Evolutionary conservation across 2,888 invertebrate species (phyloP), one percentile per base, ranked within the genome.

Genomic region (Amblyjoppa proteus): DNA sequence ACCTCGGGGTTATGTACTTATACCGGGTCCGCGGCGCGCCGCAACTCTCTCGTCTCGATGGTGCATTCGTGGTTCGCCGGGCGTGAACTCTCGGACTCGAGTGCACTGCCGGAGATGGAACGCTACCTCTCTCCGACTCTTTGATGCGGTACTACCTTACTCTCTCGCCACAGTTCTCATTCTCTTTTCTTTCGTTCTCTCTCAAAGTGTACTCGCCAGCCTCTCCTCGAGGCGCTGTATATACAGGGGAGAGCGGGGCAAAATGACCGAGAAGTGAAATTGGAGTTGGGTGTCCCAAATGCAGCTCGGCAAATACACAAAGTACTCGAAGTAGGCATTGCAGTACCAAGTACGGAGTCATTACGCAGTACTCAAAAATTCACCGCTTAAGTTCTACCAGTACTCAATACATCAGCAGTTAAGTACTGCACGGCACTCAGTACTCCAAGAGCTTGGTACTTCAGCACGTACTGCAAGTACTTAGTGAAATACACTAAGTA

Each of bases 1-100:
- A 89, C 89, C 88, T 89, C 86, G 82, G 85, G 89, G 87, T 89
- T 89, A 88, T 88, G 88, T 87, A 89, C 84, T 88, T 88, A 87
- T 69, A 70, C 51, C 70, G 68, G 53, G 53, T 77, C 68, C 41
- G 41, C 77, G 28, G 56, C 77, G 68, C 68, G 68, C 41, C 16
- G 41, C 75, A 61, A 45, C 64, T 76, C 75, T 64, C 73, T 77
- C 82, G 76, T 81, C 83, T 87, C 83, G 85, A 88, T 80, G 83
- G 74, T 70, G 82, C 85, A 88, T 86, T 88, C 89, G 74, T 87
- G 86, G 80, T 87, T 88, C 88, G 88, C 85, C 78, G 84, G 84
- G 56, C 75, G 74, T 81, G 75, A 45, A 58, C 78, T 71, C 75
- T 66, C 53, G 53, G 66, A 41, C 68, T 28, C 64, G 49, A 69